A percentile compares a stretch with the other conserved stretches of the same genome.
These are phyloP conservation scores for Cygnus buccinator DNA, from an alignment of 2,113 vertebrate species.

Conservation along the genomic window DNA sequence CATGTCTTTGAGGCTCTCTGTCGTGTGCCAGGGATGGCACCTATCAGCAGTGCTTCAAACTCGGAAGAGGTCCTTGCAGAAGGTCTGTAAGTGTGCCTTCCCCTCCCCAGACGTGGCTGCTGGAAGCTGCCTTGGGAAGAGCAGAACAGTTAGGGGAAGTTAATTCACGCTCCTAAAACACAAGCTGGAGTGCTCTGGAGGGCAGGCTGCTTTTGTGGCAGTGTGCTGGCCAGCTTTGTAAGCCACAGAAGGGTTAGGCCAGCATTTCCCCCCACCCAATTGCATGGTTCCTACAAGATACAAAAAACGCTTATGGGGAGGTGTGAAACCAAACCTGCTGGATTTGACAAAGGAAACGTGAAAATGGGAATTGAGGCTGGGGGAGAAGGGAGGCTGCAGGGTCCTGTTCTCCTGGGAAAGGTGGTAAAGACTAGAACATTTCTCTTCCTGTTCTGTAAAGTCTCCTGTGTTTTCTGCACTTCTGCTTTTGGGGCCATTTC, in stretches of 20 bases:
- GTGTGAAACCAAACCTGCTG: background rate
- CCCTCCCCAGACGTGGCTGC: fast-evolving
- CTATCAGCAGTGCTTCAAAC: background rate
- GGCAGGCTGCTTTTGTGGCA: background rate
- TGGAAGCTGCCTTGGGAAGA: background rate
- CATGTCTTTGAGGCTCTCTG: background rate
- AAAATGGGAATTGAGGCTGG: background rate
- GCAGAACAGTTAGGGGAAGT: background rate
- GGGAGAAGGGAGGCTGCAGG: background rate
- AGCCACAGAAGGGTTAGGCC: background rate
- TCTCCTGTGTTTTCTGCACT: background rate
- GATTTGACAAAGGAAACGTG: background rate
- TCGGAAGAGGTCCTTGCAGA: background rate
- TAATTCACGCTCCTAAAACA: background rate
- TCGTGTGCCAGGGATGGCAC: background rate
- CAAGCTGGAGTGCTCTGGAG: background rate
- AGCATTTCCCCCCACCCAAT: background rate
- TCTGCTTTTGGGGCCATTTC: background rate
- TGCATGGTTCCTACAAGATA: background rate
- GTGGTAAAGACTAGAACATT: background rate
- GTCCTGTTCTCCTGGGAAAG: background rate
- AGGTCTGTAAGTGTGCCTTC: background rate
- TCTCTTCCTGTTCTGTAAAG: background rate
- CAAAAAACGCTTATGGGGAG: background rate
- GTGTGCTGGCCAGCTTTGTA: background rate